A percentile compares a stretch with the other conserved stretches of the same genome.
Evolutionary conservation across 2,113 vertebrate species (phyloP).

Genomic region (Damaliscus lunatus): DNA sequence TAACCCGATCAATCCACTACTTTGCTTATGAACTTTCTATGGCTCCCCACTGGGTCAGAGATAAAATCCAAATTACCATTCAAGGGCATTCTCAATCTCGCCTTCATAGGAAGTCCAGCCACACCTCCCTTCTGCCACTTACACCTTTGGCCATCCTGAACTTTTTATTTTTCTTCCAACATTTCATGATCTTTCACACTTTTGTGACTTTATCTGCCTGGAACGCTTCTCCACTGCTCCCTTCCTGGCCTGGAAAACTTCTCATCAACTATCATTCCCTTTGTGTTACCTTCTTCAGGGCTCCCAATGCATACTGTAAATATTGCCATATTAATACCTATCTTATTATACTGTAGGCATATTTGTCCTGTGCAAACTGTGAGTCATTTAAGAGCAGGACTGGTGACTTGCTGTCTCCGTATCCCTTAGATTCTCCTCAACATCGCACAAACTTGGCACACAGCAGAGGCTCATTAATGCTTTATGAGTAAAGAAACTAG

Average conservation of each 20-base stretch:
- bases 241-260: neutral
- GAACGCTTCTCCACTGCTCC: neutral
- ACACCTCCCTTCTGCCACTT: neutral
- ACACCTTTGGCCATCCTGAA: neutral
- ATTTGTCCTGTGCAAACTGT: neutral
- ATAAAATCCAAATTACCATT: constrained; percentile 16
- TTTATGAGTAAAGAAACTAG: constrained; percentile 15
- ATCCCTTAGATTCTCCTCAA: neutral
- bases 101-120: neutral
- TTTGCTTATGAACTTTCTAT: neutral
- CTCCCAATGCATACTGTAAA: neutral
- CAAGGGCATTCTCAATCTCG: neutral
- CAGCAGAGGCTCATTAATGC: neutral
- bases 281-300: neutral
- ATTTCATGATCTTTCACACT: neutral
- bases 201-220: neutral
- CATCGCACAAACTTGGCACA: neutral
- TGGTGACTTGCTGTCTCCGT: neutral
- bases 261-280: neutral
- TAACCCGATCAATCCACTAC: neutral
- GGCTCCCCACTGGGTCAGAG: neutral
- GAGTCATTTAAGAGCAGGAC: constrained; percentile 11
- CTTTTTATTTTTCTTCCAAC: neutral
- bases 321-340: neutral
- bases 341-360: neutral